Evolutionary conservation across 2,113 vertebrate genomes (phyloP).

Genomic region (Microcebus jonahi): DNA sequence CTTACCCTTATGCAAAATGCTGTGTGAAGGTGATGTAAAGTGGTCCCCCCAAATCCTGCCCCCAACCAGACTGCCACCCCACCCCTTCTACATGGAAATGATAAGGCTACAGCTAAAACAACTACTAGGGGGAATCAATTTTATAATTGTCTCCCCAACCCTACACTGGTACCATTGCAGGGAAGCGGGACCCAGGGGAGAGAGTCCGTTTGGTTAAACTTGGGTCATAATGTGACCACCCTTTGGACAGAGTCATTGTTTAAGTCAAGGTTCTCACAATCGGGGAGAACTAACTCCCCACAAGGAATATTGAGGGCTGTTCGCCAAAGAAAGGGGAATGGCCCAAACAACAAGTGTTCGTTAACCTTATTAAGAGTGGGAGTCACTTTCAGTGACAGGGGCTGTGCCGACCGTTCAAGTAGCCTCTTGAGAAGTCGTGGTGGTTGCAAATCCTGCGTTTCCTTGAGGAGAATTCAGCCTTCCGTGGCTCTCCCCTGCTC

Average conservation of each 20-base stretch:
- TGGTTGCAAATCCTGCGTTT: not conserved
- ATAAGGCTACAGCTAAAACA: not conserved
- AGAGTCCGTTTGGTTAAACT: not conserved
- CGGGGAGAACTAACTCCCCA: not conserved
- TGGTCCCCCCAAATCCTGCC: not conserved
- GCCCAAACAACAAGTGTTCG: not conserved
- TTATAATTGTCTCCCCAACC: no score
- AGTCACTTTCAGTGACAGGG: not conserved
- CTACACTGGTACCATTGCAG: not conserved
- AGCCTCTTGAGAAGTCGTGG: not conserved
- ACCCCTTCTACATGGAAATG: not conserved
- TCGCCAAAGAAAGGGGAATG: not conserved
- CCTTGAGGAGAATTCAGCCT: not conserved
- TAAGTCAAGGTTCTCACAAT: not conserved
- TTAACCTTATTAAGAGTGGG: not conserved
- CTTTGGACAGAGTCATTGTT: not conserved
- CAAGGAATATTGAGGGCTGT: not conserved
- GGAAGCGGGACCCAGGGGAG: not conserved
- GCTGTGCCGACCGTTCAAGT: no score
- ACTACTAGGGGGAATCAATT: not conserved
- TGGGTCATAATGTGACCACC: no score
- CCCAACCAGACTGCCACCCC: not conserved
- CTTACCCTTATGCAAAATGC: not conserved
- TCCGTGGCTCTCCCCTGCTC: accelerated
- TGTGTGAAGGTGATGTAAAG: not conserved